These are phyloP conservation scores for Bombus sylvicola DNA, from an alignment of 1,140 invertebrate species.

Conservation along the genomic window DNA sequence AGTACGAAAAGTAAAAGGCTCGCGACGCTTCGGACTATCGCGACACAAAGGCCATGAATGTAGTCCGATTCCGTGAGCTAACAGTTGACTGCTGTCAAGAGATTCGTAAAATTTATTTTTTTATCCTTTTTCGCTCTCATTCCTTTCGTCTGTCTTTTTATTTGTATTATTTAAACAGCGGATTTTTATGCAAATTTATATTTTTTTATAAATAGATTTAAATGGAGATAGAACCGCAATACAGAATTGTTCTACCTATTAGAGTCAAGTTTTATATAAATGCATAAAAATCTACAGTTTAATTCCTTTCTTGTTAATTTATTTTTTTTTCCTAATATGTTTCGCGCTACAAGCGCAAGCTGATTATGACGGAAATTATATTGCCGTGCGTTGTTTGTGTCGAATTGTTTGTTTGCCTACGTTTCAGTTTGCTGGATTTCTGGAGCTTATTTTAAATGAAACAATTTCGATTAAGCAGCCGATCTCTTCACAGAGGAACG, in stretches of 20 bases:
- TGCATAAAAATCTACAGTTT: background rate
- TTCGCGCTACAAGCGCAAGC: too few species aligned
- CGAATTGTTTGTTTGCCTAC: background rate
- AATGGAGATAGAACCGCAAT: too few species aligned
- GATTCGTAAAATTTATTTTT: background rate
- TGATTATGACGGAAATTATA: too few species aligned
- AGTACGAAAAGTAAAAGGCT: background rate
- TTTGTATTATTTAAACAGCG: background rate
- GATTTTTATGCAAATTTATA: background rate
- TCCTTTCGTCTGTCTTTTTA: background rate
- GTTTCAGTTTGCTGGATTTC: too few species aligned
- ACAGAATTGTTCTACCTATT: too few species aligned
- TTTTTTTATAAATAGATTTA: too few species aligned
- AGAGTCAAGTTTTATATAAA: too few species aligned
- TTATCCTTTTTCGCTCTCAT: too few species aligned
- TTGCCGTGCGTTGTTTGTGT: background rate
- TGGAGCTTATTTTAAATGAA: background rate
- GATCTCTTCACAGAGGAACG: constrained; percentile 28
- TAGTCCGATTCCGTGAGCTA: constrained; percentile 25
- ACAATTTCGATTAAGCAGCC: constrained; percentile 1
- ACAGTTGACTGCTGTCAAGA: background rate
- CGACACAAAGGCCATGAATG: constrained; percentile 44
- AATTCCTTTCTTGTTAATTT: background rate
- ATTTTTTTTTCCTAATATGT: background rate
- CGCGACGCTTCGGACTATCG: constrained; percentile 11